Percentiles rank a stretch among this genome's conserved stretches.
These are phyloP conservation scores for Argyresthia albistria DNA, from an alignment of 2,888 invertebrate genomes.

Conservation along the genomic window DNA sequence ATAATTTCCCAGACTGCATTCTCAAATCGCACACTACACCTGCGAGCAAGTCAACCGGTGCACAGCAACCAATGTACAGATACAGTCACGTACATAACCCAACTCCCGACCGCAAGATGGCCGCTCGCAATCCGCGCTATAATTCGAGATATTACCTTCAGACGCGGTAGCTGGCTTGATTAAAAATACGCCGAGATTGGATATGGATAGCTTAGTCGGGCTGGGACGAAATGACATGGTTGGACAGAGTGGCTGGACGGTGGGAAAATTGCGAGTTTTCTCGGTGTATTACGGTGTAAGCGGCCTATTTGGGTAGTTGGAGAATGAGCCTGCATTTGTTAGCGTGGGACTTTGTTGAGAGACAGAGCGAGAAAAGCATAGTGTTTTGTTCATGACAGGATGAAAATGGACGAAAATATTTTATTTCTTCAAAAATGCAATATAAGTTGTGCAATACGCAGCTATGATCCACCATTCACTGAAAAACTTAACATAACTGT, in stretches of 20 bases:
- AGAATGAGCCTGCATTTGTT: too few relatives aligned
- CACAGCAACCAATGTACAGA: too few relatives aligned
- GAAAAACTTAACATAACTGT: too few relatives aligned
- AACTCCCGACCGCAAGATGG: constrained; percentile 2
- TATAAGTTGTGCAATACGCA: too few relatives aligned
- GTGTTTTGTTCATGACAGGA: too few relatives aligned
- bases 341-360: too few relatives aligned
- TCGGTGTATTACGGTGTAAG: not conserved
- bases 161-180: constrained; percentile 54
- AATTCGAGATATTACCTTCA: constrained; percentile 59
- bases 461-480: too few relatives aligned
- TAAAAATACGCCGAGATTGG: constrained; percentile 58
- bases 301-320: too few relatives aligned
- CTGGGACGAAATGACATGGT: constrained; percentile 2
- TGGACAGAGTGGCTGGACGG: not conserved
- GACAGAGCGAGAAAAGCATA: too few relatives aligned
- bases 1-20: too few relatives aligned
- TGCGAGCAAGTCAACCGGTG: not conserved
- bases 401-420: too few relatives aligned
- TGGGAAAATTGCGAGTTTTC: not conserved
- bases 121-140: constrained; percentile 27
- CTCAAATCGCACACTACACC: not conserved
- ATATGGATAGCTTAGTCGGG: constrained; percentile 7
- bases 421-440: too few relatives aligned
- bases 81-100: not conserved